Percentiles rank a stretch among this genome's conserved stretches.
These are phyloP conservation scores for Turnix velox DNA, from an alignment of 2,113 vertebrate species.

Conservation along the genomic window DNA sequence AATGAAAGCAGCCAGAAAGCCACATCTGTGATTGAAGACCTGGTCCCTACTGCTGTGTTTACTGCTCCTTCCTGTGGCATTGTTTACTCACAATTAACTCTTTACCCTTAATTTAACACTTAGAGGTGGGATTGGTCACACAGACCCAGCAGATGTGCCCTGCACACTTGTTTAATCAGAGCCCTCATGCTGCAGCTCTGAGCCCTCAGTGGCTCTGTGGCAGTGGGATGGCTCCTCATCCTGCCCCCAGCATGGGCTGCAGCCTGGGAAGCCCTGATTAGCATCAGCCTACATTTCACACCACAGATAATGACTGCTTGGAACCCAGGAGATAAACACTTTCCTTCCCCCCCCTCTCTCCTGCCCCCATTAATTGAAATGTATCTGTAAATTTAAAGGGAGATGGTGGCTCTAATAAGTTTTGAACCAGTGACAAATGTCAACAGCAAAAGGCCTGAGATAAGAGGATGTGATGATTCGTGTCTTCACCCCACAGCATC, in stretches of 20 bases:
- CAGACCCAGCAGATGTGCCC: constrained; percentile 71
- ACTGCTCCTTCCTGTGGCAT: constrained; percentile 72
- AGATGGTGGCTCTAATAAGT: constrained; percentile 35
- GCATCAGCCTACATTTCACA: constrained; percentile 84
- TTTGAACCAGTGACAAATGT: not conserved
- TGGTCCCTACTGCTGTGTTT: constrained; percentile 71
- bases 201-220: not conserved
- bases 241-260: constrained; percentile 2
- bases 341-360: not conserved
- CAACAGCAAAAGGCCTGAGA: constrained; percentile 11
- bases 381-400: constrained; percentile 47
- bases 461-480: not conserved
- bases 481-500: not conserved
- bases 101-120: constrained; percentile 74
- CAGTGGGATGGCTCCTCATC: not conserved
- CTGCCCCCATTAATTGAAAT: constrained; percentile 63
- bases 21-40: constrained; percentile 71
- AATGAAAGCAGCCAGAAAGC: constrained; percentile 35
- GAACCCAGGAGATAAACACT: constrained; percentile 75
- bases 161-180: constrained; percentile 72
- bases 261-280: constrained; percentile 73
- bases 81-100: constrained; percentile 83
- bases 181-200: constrained; percentile 59
- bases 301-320: constrained; percentile 76
- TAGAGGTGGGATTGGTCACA: constrained; percentile 69